Conservation (phyloP, 2,888 invertebrate genomes). For the Blastobasis lacticolella region DNA sequence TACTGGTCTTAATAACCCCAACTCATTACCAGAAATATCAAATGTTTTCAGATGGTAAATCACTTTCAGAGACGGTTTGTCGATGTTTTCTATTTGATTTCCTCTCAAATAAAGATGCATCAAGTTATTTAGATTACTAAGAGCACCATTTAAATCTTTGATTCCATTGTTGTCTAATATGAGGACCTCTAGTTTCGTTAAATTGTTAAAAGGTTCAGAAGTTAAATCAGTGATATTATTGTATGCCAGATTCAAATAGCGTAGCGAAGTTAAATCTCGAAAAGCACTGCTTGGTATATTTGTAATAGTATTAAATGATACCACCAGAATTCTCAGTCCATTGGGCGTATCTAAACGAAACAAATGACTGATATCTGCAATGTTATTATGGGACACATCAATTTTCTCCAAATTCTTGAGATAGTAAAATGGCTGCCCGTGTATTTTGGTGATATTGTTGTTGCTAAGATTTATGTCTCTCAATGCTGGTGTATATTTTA, state of each 20-base stretch:
- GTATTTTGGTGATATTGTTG: conserved; percentile 35
- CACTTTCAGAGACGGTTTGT: conserved; percentile 42
- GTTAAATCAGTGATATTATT: conserved; percentile 43
- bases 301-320: conserved; percentile 40
- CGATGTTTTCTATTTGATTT: conserved; percentile 46
- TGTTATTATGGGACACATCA: conserved; percentile 42
- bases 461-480: conserved; percentile 31
- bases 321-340: conserved; percentile 32
- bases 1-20: conserved; percentile 38
- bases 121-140: conserved; percentile 44
- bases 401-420: conserved; percentile 37
- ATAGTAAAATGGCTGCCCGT: conserved; percentile 33
- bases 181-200: conserved; percentile 40
- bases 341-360: conserved; percentile 44
- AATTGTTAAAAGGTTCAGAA: conserved; percentile 45
- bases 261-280: conserved; percentile 34
- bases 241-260: conserved; percentile 48
- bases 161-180: conserved; percentile 50
- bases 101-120: conserved; percentile 47
- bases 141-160: conserved; percentile 51
- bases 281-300: conserved; percentile 38
- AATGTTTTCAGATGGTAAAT: conserved; percentile 56
- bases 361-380: conserved; percentile 35
- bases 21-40: conserved; percentile 49
- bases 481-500: conserved; percentile 39